Evolutionary conservation across 2,113 vertebrate species (phyloP), one percentile per base, ranked within the genome.

Genomic region (Suricata suricatta): DNA sequence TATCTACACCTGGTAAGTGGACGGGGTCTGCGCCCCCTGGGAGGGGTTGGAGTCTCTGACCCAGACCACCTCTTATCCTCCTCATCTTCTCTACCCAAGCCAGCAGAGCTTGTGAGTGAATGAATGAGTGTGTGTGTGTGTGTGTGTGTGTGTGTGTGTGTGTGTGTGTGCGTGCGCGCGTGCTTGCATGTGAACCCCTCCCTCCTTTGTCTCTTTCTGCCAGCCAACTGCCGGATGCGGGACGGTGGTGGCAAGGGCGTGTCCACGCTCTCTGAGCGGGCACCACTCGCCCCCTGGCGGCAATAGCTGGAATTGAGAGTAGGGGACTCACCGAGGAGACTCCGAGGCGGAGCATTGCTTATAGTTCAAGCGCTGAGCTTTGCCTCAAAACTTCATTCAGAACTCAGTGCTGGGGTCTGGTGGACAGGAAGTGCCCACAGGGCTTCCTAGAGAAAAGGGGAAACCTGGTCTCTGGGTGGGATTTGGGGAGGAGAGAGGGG

Each of bases 1-100:
- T 60, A 11, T 95, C 6, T 81, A 88, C 21, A 86, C 38, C 81
- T 93, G 96, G 96, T 98, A 64, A 83, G 97, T 93, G 86, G 41
- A 29, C 64, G 7, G 27, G 47, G 27, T 35, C 27, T 9, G 8
- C 0, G 60, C 17, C 12, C 31, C 80, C 52, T 13, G 52, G 74
- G 63, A 35, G 74, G n/a, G 77, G 5, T 7, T 7, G 21, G n/a
- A 14, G 13, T 44, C 33, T 64, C 87, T 27, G 38, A 19, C 68
- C 10, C 14, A 16, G 21, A 11, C 54, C 7, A 0, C 47, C 76
- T 27, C 41, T 66, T 77, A 21, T 25, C 33, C 52, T 57, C 83
- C 44, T n/a, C 35, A 16, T 63, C 33, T 27, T 54, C 41, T 52
- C 19, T 1, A 14, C 72, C 74, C 41, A 77, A 33, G 76, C 47